Percentiles rank a stretch among this genome's conserved stretches.
Conservation (phyloP, 2,113 vertebrate species). For the Cranoglanis bouderius region DNA sequence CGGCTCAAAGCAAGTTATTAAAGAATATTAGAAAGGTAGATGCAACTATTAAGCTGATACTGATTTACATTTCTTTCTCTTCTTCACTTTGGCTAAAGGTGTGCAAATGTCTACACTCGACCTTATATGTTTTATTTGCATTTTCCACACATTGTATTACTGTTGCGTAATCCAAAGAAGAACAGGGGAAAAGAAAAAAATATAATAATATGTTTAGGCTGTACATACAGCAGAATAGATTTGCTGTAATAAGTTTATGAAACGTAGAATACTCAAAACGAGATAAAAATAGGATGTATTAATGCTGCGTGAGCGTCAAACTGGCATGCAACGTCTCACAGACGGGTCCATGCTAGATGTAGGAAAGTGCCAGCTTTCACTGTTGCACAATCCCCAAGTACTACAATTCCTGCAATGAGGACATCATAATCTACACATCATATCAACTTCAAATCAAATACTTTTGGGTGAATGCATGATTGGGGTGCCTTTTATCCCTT, state of each 20-base stretch:
- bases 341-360: neutral
- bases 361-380: neutral
- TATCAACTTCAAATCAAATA: neutral
- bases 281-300: slow-evolving; percentile 2
- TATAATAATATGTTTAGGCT: neutral
- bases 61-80: neutral
- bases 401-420: neutral
- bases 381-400: neutral
- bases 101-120: neutral
- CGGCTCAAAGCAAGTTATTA: neutral
- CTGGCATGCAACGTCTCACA: neutral
- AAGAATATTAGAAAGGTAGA: neutral
- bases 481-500: neutral
- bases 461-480: neutral
- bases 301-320: neutral
- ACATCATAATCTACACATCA: neutral
- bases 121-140: neutral
- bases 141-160: neutral
- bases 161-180: neutral
- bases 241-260: neutral
- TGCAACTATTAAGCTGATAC: neutral
- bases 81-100: neutral
- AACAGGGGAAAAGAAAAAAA: neutral
- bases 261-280: too few relatives aligned
- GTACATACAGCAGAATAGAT: neutral